These are phyloP conservation scores for Metellina segmentata DNA, from an alignment of 2,888 invertebrate genomes.

Conservation along the genomic window DNA sequence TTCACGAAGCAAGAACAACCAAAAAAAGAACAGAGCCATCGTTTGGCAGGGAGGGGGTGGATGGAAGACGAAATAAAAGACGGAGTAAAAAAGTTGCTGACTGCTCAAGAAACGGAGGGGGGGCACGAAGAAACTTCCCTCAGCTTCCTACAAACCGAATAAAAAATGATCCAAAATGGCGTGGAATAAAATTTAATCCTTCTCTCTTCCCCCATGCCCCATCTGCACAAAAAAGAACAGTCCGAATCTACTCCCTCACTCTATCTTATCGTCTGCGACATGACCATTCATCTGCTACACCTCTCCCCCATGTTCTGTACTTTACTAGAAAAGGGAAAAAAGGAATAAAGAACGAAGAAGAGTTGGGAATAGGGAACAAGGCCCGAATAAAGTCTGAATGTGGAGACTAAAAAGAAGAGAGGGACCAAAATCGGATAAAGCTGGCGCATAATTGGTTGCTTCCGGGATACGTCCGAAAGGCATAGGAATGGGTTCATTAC, in stretches of 20 bases:
- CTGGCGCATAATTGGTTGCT: slow-evolving; percentile 57
- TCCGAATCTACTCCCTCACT: slow-evolving; percentile 51
- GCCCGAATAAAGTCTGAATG: too few relatives aligned
- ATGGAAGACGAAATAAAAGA: background rate
- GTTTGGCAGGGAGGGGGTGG: background rate
- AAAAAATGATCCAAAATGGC: slow-evolving; percentile 67
- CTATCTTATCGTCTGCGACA: slow-evolving; percentile 55
- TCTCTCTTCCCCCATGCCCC: background rate
- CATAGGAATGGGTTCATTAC: slow-evolving; percentile 66
- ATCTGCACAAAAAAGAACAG: slow-evolving; percentile 38
- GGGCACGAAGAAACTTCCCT: slow-evolving; percentile 5
- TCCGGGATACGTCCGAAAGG: slow-evolving; percentile 21
- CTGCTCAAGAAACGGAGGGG: slow-evolving; percentile 22
- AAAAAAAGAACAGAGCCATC: background rate
- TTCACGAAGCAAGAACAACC: slow-evolving; percentile 18
- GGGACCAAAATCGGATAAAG: slow-evolving; percentile 51
- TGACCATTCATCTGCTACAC: slow-evolving; percentile 41
- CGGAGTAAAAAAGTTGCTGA: slow-evolving; percentile 38
- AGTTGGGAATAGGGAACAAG: background rate
- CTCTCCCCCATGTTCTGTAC: too few relatives aligned
- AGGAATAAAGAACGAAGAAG: slow-evolving; percentile 10
- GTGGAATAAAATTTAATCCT: slow-evolving; percentile 65
- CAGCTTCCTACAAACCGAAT: slow-evolving; percentile 44
- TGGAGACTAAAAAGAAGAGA: background rate
- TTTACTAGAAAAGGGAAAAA: background rate